A percentile compares a stretch with the other conserved stretches of the same genome.
phyloP scores from a whole-genome alignment of 2,797 vertebrate species.

The Sebastes hubbsi region DNA sequence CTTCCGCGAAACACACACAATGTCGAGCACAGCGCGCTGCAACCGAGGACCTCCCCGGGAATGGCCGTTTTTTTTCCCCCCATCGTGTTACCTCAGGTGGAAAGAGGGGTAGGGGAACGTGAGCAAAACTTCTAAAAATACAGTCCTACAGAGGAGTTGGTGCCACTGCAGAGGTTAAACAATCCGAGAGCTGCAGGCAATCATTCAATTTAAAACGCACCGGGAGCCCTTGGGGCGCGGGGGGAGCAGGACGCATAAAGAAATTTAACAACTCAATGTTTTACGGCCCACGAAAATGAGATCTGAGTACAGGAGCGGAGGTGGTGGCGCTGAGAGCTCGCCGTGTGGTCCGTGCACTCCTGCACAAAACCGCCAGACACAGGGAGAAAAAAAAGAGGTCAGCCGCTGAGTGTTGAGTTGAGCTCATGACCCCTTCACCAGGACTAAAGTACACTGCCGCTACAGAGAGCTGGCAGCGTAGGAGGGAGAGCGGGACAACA shows the following conservation, averaged over 20 bases:
- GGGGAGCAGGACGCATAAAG: conserved; percentile 79
- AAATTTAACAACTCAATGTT: conserved; percentile 85
- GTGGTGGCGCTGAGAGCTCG: conserved; percentile 17
- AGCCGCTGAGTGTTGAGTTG: conserved; percentile 40
- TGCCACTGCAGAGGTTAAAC: conserved; percentile 82
- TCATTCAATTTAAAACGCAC: conserved; percentile 85
- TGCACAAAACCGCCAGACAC: conserved; percentile 22
- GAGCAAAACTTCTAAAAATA: conserved; percentile 81
- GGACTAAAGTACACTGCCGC: conserved; percentile 32
- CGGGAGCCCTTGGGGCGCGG: conserved; percentile 74
- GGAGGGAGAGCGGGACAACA: conserved; percentile 34
- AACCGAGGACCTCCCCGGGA: conserved; percentile 57
- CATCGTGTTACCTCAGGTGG: conserved; percentile 62
- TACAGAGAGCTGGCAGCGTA: neutral
- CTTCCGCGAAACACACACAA: conserved; percentile 10
- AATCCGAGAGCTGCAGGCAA: conserved; percentile 83
- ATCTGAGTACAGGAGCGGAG: conserved; percentile 68
- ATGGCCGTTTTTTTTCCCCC: conserved; percentile 9
- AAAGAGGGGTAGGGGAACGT: conserved; percentile 32
- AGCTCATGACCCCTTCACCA: conserved; percentile 48
- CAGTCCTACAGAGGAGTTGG: conserved; percentile 69
- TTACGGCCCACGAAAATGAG: conserved; percentile 80
- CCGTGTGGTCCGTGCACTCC: conserved; percentile 36
- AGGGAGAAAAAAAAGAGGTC: conserved; percentile 23
- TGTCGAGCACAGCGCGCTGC: neutral